phyloP scores from a whole-genome alignment of 2,113 vertebrate genomes.

The Ginglymostoma cirratum region DNA sequence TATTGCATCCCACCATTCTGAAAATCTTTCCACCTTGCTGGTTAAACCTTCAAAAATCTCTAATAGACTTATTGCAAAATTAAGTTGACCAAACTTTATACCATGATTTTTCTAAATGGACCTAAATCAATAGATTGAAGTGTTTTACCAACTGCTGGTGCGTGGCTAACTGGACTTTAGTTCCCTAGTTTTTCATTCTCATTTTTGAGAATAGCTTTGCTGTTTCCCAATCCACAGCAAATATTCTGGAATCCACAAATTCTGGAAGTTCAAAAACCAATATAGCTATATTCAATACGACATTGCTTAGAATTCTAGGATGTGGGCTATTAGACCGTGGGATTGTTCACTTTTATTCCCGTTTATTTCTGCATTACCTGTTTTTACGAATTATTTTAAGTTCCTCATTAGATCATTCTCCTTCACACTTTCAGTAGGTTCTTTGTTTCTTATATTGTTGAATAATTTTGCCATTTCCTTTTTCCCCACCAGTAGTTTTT shows the following conservation, averaged over 20 bases:
- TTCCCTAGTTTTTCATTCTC: background rate
- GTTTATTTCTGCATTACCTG: background rate
- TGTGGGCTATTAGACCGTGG: background rate
- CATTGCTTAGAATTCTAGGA: background rate
- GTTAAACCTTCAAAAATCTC: background rate
- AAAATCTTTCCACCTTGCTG: background rate
- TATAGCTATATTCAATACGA: background rate
- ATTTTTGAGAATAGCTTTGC: background rate
- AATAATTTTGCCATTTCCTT: background rate
- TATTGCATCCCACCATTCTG: background rate
- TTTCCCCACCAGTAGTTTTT: background rate
- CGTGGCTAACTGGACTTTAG: background rate
- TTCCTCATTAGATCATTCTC: background rate
- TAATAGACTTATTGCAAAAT: background rate
- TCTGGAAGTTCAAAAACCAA: background rate
- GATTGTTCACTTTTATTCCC: background rate
- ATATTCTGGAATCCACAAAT: background rate
- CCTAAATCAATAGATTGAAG: background rate
- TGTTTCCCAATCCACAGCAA: background rate
- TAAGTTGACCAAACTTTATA: background rate
- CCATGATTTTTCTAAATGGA: background rate
- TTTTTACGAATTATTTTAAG: background rate
- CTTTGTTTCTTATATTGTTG: background rate
- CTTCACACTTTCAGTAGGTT: background rate
- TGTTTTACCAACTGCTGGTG: background rate